These are phyloP conservation scores for Tenebrio molitor DNA, from an alignment of 1,140 invertebrate species.

Conservation along the genomic window DNA sequence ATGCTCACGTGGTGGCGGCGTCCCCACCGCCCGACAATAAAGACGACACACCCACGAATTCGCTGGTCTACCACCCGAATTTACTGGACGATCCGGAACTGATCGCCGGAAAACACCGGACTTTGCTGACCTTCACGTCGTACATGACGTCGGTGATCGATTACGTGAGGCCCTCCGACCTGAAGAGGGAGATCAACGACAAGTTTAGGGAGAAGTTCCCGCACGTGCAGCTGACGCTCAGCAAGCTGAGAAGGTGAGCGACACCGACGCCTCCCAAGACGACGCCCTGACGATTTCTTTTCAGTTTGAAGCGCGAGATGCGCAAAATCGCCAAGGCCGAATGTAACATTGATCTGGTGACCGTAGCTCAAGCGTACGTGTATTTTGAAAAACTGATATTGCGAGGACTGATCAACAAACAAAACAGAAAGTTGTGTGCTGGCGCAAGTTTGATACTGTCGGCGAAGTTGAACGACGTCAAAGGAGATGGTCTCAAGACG, in stretches of 20 bases:
- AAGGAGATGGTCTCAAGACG: constrained; percentile 87
- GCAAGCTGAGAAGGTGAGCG: constrained; percentile 91
- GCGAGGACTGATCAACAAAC: constrained; percentile 93
- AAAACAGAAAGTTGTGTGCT: constrained; percentile 95
- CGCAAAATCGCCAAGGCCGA: constrained; percentile 92
- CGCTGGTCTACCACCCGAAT: constrained; percentile 84
- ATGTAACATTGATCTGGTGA: constrained; percentile 88
- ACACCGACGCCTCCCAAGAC: too few relatives aligned
- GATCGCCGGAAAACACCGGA: constrained; percentile 95
- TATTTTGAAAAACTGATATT: constrained; percentile 98
- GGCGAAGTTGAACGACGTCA: constrained; percentile 97
- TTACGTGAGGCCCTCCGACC: constrained; percentile 95
- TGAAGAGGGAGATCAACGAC: constrained; percentile 98
- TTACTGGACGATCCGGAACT: constrained; percentile 95
- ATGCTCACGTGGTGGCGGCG: constrained; percentile 69
- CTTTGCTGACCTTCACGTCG: constrained; percentile 93
- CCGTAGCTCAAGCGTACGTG: constrained; percentile 96
- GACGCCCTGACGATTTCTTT: too few relatives aligned
- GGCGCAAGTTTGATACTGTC: constrained; percentile 94
- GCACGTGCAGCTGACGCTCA: constrained; percentile 94
- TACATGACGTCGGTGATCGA: constrained; percentile 98
- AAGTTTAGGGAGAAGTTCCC: constrained; percentile 97
- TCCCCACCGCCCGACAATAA: constrained; percentile 72
- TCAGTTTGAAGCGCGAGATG: constrained; percentile 95
- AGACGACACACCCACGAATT: constrained; percentile 57